Evolutionary conservation across 1,140 invertebrate species (phyloP).

Genomic region (Drosophila willistoni): DNA sequence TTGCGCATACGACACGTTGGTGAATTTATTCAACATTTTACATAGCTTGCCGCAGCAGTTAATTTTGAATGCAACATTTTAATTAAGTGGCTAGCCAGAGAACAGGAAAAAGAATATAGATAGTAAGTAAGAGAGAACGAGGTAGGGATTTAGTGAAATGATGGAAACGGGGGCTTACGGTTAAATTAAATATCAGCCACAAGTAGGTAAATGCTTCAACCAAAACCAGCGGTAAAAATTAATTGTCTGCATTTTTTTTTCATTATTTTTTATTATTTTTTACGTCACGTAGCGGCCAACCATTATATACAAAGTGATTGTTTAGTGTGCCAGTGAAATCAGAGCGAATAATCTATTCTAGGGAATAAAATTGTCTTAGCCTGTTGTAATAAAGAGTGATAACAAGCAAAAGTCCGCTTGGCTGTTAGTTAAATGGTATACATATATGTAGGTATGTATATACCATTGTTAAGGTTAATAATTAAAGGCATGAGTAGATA

Average conservation of each 20-base stretch:
- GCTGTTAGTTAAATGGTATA: no score
- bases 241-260: background rate
- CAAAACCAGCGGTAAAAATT: background rate
- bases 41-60: conserved; percentile 48
- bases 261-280: no score
- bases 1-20: conserved; percentile 56
- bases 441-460: no score
- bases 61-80: conserved; percentile 66
- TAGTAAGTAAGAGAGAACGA: background rate
- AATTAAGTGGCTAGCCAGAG: conserved; percentile 52
- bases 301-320: no score
- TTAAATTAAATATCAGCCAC: conserved; percentile 7
- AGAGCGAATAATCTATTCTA: no score
- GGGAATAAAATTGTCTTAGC: no score
- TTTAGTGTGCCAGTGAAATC: no score
- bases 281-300: no score
- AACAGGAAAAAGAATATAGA: background rate
- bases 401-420: no score
- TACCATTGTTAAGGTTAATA: no score
- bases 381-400: no score
- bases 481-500: no score
- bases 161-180: background rate
- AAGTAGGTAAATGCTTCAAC: conserved; percentile 3
- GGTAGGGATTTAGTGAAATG: conserved; percentile 1
- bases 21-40: conserved; percentile 51